Conservation (phyloP, 2,888 invertebrate genomes). For the Ornithoptera alexandrae region DNA sequence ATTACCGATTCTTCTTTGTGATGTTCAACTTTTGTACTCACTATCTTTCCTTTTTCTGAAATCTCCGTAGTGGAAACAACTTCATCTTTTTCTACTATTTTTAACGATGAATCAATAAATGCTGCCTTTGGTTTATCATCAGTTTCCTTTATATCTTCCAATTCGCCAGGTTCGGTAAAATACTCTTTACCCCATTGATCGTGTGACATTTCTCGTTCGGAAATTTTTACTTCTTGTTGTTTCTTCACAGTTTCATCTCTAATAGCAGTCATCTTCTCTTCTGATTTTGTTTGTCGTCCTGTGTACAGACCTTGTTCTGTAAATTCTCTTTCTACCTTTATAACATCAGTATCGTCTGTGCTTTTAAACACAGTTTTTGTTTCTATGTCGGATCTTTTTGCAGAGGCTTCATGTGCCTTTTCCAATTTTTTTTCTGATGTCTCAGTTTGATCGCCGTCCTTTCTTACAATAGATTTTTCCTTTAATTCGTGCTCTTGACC, state of each 20-base stretch:
- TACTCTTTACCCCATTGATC: slow-evolving; percentile 79
- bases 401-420: slow-evolving; percentile 75
- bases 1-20: slow-evolving; percentile 73
- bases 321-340: slow-evolving; percentile 69
- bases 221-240: slow-evolving; percentile 74
- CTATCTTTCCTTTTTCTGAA: slow-evolving; percentile 70
- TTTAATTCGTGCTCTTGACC: slow-evolving; percentile 74
- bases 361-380: slow-evolving; percentile 69
- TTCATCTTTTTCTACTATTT: slow-evolving; percentile 74
- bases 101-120: slow-evolving; percentile 67
- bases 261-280: slow-evolving; percentile 74
- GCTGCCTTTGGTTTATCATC: slow-evolving; percentile 67
- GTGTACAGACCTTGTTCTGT: slow-evolving; percentile 71
- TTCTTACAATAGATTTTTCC: slow-evolving; percentile 71
- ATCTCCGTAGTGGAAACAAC: slow-evolving; percentile 66
- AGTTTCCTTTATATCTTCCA: slow-evolving; percentile 71
- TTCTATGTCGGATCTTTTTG: slow-evolving; percentile 71
- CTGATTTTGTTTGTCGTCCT: slow-evolving; percentile 69
- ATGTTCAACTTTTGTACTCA: slow-evolving; percentile 70
- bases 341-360: slow-evolving; percentile 66
- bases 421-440: slow-evolving; percentile 76
- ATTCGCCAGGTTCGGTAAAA: slow-evolving; percentile 71
- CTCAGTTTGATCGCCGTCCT: slow-evolving; percentile 72
- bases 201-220: slow-evolving; percentile 74
- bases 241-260: slow-evolving; percentile 74